These are phyloP conservation scores for Chaetoderma sp. DNA, from an alignment of 2,888 invertebrate genomes.

Conservation along the genomic window DNA sequence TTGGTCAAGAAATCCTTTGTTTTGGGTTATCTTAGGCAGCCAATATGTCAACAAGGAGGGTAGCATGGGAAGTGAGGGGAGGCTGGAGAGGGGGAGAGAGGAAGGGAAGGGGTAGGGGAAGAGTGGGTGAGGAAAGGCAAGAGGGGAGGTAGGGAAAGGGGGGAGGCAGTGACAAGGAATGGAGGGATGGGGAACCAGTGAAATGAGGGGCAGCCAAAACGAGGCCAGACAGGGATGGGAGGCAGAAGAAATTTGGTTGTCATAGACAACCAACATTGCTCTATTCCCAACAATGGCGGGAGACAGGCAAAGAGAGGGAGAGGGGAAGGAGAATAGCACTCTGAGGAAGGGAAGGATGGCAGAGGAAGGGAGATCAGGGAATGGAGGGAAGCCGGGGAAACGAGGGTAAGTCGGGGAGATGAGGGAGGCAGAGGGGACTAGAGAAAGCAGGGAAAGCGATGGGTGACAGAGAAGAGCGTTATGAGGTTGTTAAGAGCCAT, in stretches of 20 bases:
- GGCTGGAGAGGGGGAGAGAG: background rate
- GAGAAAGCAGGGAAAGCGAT: background rate
- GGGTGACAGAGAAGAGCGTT: conserved; percentile 1
- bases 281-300: too few species aligned
- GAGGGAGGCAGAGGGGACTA: conserved; percentile 1
- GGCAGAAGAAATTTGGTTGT: too few species aligned
- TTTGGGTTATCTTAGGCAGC: too few species aligned
- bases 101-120: conserved; percentile 7
- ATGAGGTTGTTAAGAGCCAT: background rate
- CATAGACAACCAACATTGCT: too few species aligned
- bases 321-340: background rate
- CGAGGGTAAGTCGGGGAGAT: background rate
- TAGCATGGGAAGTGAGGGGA: conserved; percentile 5
- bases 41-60: background rate
- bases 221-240: too few species aligned
- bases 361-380: background rate
- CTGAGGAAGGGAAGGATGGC: background rate
- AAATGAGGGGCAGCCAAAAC: background rate
- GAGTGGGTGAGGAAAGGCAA: too few species aligned
- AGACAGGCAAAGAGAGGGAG: conserved; percentile 13
- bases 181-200: background rate
- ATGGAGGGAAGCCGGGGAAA: background rate
- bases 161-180: background rate
- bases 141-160: background rate
- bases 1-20: too few species aligned